phyloP scores from a whole-genome alignment of 2,797 vertebrate genomes.

The Decapterus maruadsi region DNA sequence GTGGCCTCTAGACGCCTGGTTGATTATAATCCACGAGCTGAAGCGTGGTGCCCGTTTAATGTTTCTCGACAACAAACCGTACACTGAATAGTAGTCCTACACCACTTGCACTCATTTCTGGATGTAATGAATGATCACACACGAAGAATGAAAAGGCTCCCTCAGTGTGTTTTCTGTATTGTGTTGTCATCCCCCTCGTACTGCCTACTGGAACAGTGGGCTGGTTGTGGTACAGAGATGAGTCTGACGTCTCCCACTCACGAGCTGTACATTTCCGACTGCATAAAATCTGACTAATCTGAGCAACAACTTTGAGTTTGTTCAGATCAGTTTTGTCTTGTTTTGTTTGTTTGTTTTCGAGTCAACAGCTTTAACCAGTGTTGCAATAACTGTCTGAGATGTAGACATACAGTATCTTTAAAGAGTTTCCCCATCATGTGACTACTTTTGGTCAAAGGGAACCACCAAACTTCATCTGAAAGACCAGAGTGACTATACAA shows the following conservation, averaged over 20 bases:
- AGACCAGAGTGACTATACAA: constrained; percentile 30
- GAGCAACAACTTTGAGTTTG: neutral
- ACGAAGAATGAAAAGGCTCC: neutral
- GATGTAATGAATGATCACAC: constrained; percentile 6
- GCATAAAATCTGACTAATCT: neutral
- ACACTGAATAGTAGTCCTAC: neutral
- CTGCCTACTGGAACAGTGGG: constrained; percentile 67
- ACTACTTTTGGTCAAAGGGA: constrained; percentile 30
- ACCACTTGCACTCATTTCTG: constrained; percentile 15
- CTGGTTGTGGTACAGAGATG: constrained; percentile 65
- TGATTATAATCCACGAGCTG: neutral
- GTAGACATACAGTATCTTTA: neutral
- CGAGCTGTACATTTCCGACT: constrained; percentile 51
- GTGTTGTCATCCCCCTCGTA: constrained; percentile 42
- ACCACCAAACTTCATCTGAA: constrained; percentile 49
- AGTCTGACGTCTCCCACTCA: constrained; percentile 55
- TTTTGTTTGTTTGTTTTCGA: neutral
- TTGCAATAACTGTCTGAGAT: neutral
- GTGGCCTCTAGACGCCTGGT: too few relatives aligned
- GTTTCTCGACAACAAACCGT: constrained; percentile 4
- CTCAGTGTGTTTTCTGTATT: constrained; percentile 21
- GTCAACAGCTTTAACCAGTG: neutral
- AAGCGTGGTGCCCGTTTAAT: neutral
- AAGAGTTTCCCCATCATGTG: constrained; percentile 30
- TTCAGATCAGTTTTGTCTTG: neutral